Conservation (phyloP, 1,140 invertebrate genomes). For the Papilio xuthus region DNA sequence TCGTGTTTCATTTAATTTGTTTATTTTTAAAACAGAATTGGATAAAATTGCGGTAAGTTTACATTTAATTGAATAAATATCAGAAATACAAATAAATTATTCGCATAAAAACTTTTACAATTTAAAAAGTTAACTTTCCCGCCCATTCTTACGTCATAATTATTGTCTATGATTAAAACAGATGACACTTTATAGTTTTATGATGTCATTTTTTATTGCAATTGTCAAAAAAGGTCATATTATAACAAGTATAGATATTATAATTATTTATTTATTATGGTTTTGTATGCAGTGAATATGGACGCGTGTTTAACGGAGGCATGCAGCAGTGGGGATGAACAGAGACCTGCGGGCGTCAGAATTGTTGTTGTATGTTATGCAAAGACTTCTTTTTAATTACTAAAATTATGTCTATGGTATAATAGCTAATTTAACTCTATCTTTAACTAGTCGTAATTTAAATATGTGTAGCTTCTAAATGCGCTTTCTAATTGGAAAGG, state of each 20-base stretch:
- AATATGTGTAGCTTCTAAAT: background rate
- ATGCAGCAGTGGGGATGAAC: background rate
- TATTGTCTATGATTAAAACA: background rate
- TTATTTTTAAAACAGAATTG: background rate
- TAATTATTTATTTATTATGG: background rate
- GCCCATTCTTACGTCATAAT: background rate
- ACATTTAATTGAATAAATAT: background rate
- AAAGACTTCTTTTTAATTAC: background rate
- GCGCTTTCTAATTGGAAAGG: background rate
- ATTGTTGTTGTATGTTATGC: constrained; percentile 48
- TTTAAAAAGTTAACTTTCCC: background rate
- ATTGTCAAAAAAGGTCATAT: no score
- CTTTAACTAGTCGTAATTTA: no score
- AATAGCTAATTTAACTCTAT: background rate
- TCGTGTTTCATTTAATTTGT: background rate
- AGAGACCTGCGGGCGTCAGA: constrained; percentile 42
- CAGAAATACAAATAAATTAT: background rate
- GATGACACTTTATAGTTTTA: no score
- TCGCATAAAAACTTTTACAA: background rate
- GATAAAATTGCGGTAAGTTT: background rate
- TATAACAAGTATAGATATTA: no score
- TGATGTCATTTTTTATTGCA: no score
- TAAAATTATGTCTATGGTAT: background rate
- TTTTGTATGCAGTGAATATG: background rate
- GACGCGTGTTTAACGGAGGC: background rate